Conservation (phyloP, 2,797 vertebrate species). For the Tadarida brasiliensis region DNA sequence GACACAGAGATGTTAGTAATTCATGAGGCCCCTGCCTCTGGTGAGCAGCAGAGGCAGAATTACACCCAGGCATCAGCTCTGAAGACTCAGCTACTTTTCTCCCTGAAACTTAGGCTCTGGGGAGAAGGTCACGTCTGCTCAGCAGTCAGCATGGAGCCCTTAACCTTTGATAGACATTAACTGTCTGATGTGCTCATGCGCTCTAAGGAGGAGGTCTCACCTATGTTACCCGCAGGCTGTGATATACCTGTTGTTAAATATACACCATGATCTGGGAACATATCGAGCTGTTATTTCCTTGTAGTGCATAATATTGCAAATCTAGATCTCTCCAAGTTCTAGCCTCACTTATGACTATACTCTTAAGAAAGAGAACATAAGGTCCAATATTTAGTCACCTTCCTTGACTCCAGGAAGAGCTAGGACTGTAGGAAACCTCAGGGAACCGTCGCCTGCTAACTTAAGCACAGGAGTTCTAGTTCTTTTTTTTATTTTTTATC, state of each 20-base stretch:
- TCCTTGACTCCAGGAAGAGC: not conserved
- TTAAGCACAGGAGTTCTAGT: not conserved
- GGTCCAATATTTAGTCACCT: not conserved
- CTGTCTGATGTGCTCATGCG: not conserved
- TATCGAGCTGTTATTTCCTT: not conserved
- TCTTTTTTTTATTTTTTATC: too few species aligned
- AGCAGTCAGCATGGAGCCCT: not conserved
- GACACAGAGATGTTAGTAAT: not conserved
- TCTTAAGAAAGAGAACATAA: conserved; percentile 28
- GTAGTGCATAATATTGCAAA: not conserved
- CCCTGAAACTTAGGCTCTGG: not conserved
- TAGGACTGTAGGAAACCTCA: not conserved
- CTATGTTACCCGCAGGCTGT: too few species aligned
- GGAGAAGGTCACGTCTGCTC: not conserved
- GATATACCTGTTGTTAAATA: not conserved
- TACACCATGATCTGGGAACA: not conserved
- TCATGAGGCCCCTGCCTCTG: not conserved
- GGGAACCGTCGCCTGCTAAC: not conserved
- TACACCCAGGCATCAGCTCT: not conserved
- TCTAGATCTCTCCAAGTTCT: not conserved
- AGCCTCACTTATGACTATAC: not conserved
- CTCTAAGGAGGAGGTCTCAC: not conserved
- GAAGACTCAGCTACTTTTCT: not conserved
- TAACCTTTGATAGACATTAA: not conserved
- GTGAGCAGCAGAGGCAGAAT: not conserved